A percentile compares a stretch with the other conserved stretches of the same genome.
phyloP scores from a whole-genome alignment of 2,113 vertebrate species.

The pig (Sus scrofa) region DNA sequence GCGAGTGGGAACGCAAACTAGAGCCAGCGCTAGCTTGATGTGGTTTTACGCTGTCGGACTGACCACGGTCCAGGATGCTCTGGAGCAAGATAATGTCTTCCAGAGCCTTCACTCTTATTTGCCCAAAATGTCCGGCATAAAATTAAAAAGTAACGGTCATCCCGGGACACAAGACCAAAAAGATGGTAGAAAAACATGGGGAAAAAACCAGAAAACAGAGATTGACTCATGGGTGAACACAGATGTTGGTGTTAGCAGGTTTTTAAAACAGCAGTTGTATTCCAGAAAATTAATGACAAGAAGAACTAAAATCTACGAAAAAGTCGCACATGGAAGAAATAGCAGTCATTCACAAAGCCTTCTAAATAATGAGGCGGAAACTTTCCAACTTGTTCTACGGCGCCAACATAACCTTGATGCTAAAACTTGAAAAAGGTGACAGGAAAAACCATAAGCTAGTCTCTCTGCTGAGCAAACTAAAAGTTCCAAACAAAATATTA shows the following conservation, averaged over 20 bases:
- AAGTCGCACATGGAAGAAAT: neutral
- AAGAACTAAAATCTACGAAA: neutral
- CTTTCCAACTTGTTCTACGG: neutral
- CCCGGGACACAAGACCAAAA: neutral
- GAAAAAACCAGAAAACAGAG: neutral
- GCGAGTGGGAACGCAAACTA: too few relatives aligned
- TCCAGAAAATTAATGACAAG: neutral
- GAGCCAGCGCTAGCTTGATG: neutral
- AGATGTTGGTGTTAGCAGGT: neutral
- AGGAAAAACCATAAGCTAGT: neutral
- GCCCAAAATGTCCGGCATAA: neutral
- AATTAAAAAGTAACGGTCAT: neutral
- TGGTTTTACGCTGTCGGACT: fast-evolving
- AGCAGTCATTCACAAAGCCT: neutral
- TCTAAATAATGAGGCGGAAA: neutral
- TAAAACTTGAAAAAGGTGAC: neutral
- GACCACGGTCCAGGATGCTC: neutral
- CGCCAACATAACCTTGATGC: neutral
- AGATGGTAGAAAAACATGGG: neutral
- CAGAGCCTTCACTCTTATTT: neutral
- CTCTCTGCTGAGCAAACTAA: neutral
- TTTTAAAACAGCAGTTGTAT: neutral
- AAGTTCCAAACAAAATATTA: neutral
- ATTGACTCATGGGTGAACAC: neutral
- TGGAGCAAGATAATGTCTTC: neutral